Conservation (phyloP, 2,113 vertebrate genomes). For the Peromyscus maniculatus region DNA sequence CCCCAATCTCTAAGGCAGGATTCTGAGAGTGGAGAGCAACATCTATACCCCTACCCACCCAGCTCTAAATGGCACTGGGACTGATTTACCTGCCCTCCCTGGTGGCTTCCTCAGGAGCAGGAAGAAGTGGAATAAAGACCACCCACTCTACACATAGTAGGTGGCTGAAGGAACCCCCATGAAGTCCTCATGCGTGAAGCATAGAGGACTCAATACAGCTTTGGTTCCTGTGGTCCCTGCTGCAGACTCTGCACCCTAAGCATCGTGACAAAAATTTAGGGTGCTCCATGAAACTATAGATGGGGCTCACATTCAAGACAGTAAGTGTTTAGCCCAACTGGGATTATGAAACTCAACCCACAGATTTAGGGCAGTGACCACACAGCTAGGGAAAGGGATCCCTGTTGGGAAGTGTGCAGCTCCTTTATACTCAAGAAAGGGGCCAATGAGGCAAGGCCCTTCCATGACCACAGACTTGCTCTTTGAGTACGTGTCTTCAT, state of each 20-base stretch:
- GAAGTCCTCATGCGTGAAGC: not conserved
- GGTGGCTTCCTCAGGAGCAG: not conserved
- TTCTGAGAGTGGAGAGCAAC: rapidly evolving
- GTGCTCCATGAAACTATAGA: not conserved
- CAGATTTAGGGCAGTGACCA: not conserved
- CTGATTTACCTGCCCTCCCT: not conserved
- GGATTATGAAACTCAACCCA: not conserved
- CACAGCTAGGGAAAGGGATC: not conserved
- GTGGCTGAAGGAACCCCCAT: not conserved
- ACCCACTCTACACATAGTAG: not conserved
- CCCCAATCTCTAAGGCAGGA: not conserved
- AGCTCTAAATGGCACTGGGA: not conserved
- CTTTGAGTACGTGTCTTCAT: not conserved
- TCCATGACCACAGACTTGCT: not conserved
- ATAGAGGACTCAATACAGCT: not conserved
- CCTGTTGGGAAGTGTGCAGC: not conserved
- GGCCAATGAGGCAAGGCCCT: not conserved
- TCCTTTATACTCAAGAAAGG: not conserved
- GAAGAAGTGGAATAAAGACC: not conserved
- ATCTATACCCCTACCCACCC: rapidly evolving
- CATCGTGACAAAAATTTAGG: not conserved
- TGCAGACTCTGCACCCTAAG: not conserved
- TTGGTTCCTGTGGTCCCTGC: not conserved
- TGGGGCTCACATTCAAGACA: not conserved
- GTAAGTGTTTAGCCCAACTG: not conserved